Evolutionary conservation across 2,113 vertebrate species (phyloP), one percentile per base, ranked within the genome.

Genomic region (Nothobranchius kuhntae): DNA sequence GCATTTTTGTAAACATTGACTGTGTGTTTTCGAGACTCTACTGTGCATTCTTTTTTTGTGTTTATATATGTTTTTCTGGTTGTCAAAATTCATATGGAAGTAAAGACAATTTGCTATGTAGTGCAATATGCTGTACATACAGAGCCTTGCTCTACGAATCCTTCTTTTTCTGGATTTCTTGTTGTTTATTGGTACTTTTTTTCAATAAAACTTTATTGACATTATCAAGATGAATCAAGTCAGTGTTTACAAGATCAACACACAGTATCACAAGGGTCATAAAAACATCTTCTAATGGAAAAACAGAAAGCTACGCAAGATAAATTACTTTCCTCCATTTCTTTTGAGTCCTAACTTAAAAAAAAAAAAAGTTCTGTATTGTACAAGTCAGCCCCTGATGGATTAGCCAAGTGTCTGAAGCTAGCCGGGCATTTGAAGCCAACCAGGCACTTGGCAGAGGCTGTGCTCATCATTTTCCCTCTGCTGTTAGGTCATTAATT

Each of bases 1-100:
- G 93, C 93, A 93, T 92, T 93, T 92, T 90, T 94, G 90, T 93
- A 92, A 93, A 93, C 93, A 93, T 93, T 93, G 92, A 92, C 88
- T 93, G 92, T 94, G 92, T 93, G 92, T 93, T 92, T 91, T 91
- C 88, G 87, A 93, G 92, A 93, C 93, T 92, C 88, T 91, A 90
- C 89, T 92, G 91, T 93, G 92, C 92, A 94, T 91, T 92, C 91
- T 70, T 87, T 88, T 90, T 89, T 74, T 86, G 72, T 89, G 88
- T 90, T 76, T 79, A 63, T 91, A 80, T 86, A 84, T 85, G 71
- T 83, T 86, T 82, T 86, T 82, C 75, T 81, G 78, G 82, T 89
- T 87, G 84, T 92, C 90, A 66, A 89, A 90, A 91, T 91, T 58
- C 81, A 76, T 91, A 91, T 91, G 89, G 90, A 93, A 87, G 89